A percentile compares a stretch with the other conserved stretches of the same genome.
These are phyloP conservation scores for Lerista edwardsae DNA, from an alignment of 2,797 vertebrate genomes.

Conservation along the genomic window DNA sequence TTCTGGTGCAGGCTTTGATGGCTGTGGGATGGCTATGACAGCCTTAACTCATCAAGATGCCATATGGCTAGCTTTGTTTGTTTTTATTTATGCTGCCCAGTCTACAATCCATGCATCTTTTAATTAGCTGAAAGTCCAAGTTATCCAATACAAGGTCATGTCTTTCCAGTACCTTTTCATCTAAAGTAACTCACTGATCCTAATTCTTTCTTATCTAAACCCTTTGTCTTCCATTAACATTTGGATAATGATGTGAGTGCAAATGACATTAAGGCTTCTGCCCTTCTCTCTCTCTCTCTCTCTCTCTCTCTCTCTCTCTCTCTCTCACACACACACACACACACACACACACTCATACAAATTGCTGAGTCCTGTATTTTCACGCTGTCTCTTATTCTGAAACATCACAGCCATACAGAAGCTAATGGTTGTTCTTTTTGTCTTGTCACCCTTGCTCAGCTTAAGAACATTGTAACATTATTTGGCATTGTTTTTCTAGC, in stretches of 20 bases:
- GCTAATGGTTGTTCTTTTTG: neutral
- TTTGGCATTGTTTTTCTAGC: neutral
- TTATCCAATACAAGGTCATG: slow-evolving; percentile 34
- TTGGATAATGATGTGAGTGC: slow-evolving; percentile 26
- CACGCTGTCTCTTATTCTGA: neutral
- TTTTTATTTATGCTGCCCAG: slow-evolving; percentile 6
- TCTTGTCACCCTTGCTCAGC: neutral
- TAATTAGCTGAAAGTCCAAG: slow-evolving; percentile 28
- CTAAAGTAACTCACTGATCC: slow-evolving; percentile 25
- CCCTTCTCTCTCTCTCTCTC: neutral
- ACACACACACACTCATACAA: neutral
- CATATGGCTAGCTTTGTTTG: neutral
- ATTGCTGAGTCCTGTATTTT: neutral
- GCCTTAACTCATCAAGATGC: neutral
- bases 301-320: neutral
- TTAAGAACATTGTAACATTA: neutral
- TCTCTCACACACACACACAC: neutral
- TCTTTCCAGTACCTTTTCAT: slow-evolving; percentile 45
- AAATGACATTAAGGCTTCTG: slow-evolving; percentile 34
- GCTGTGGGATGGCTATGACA: neutral
- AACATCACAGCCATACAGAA: neutral
- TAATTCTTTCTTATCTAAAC: slow-evolving; percentile 27
- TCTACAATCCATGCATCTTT: slow-evolving; percentile 22
- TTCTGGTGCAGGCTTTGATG: neutral
- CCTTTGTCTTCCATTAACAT: slow-evolving; percentile 44